phyloP scores from a whole-genome alignment of 2,888 invertebrate genomes.

The Netelia melanura region DNA sequence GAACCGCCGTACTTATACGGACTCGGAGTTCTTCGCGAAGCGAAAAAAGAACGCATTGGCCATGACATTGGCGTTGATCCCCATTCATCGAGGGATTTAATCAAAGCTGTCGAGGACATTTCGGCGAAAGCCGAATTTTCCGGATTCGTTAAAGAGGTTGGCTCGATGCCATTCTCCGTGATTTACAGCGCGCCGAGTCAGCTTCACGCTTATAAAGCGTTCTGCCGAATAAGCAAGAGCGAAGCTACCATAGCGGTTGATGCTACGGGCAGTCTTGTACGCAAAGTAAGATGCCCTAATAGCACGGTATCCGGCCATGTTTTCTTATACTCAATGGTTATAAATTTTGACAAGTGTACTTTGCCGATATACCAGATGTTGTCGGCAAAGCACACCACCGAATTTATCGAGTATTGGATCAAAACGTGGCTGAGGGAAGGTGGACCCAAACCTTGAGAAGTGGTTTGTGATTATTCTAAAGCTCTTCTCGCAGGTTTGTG shows the following conservation, averaged over 20 bases:
- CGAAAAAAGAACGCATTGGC: conserved; percentile 7
- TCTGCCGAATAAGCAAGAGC: conserved; percentile 27
- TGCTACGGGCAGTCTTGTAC: conserved; percentile 51
- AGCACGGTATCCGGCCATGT: neutral
- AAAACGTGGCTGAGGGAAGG: conserved; percentile 34
- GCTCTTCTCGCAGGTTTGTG: conserved; percentile 45
- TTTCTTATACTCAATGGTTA: neutral
- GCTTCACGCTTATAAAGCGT: conserved; percentile 54
- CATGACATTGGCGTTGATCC: neutral
- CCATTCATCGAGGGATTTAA: conserved; percentile 1
- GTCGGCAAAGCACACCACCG: conserved; percentile 45
- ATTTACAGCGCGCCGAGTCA: conserved; percentile 53
- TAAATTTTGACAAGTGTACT: conserved; percentile 20
- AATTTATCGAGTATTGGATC: conserved; percentile 52
- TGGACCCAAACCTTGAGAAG: conserved; percentile 32
- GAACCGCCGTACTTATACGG: conserved; percentile 11
- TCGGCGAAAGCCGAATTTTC: conserved; percentile 25
- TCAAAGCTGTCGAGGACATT: conserved; percentile 10
- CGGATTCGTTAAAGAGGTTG: conserved; percentile 47
- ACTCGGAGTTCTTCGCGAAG: neutral
- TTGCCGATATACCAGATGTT: conserved; percentile 34
- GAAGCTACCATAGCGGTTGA: conserved; percentile 39
- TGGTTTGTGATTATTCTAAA: conserved; percentile 46
- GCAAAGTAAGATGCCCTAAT: conserved; percentile 39
- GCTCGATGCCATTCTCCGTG: conserved; percentile 47